Base-by-base conservation (phyloP, 1,140 invertebrate genomes). In the Penaeus indicus region DNA sequence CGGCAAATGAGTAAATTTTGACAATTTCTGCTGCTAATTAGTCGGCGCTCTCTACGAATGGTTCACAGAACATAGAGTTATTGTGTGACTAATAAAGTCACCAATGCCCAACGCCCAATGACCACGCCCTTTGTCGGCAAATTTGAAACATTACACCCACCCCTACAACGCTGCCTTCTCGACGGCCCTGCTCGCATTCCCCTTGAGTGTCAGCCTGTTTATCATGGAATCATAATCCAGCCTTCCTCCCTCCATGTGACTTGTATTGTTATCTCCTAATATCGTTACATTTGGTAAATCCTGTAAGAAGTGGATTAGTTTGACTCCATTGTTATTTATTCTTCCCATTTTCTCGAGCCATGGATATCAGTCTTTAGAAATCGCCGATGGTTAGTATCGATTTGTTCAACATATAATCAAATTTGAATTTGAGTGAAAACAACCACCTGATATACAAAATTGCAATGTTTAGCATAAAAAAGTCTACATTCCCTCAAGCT, bases 231-330 rank as follows among this genome's bases (percentile, higher is more conserved):
- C 77, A 79, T 79, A 79, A 79, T 38, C 77, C 22, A 11, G 32
- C 42, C 77, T 13, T 42, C 38, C 13, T 19, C 78, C 78, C 78
- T 22, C 11, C 16, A 11, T 7, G 47, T 80, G 78, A n/a, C 42
- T 54, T 3, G 78, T 42, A 22, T 42, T 54, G 16, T 60, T 80
- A 80, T 80, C 77, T 42, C 77, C 77, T 42, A 79, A 42, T 42
- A 79, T 42, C 19, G 27, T n/a, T 79, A 22, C 77, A 5, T 79
- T 42, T 16, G 32, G 19, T 22, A 16, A 77, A 77, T 77, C 72
- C 13, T 42, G 47, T 16, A 80, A 54, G 42, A 80, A 80, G 19
- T 81, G 79, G n/a, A 60, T 16, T 60, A 19, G 61, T 19, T 60
- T 54, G 60, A 22, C 60, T 60, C 47, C 79, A 81, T 60, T 54